Evolutionary conservation across 1,140 invertebrate genomes (phyloP), one percentile per base, ranked within the genome.

Genomic region (Drosophila aff.): DNA sequence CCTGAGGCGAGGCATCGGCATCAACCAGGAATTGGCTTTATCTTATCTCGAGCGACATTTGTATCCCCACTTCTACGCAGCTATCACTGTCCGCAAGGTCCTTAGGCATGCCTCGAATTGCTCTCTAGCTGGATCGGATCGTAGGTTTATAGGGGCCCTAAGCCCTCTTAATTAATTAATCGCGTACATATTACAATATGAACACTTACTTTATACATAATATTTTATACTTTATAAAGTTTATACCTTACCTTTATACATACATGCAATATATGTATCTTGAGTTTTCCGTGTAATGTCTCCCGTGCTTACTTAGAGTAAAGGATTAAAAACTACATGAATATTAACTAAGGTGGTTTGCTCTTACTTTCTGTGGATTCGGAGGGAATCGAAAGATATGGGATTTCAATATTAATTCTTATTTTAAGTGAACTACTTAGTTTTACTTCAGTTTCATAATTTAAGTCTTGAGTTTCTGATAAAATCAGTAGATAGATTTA

Each of bases 271-370:
- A 61, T 73, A 60, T 73, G 69, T 73, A 73, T 61, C 59, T 44
- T 73, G 46, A 61, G 64, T 73, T 73, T 61, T 49, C 44, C 52
- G 52, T 73, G 57, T 61, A 49, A 73, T 73, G 67, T 73, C 69
- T 73, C 69, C 69, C 68, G 69, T 73, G 69, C 69, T 73, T 73
- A 73, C 69, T 73, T 73, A 73, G 69, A 73, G 69, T 73, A 73
- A 73, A 61, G 69, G 69, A 73, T 73, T 73, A 73, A 73, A 72
- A 73, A 43, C 41, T 38, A 73, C 31, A 60, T 73, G 36, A 31
- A 71, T 55, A 64, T 53, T 58, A 26, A n/a, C 11, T 38, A 46
- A 23, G 1, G 7, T 5, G 4, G n/a, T 31, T 66, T 33, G 13
- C 5, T 18, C 6, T 67, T 62, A 5, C 21, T 38, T 38, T 46